Conservation (phyloP, 2,888 invertebrate genomes). For the Troilus luridus region DNA sequence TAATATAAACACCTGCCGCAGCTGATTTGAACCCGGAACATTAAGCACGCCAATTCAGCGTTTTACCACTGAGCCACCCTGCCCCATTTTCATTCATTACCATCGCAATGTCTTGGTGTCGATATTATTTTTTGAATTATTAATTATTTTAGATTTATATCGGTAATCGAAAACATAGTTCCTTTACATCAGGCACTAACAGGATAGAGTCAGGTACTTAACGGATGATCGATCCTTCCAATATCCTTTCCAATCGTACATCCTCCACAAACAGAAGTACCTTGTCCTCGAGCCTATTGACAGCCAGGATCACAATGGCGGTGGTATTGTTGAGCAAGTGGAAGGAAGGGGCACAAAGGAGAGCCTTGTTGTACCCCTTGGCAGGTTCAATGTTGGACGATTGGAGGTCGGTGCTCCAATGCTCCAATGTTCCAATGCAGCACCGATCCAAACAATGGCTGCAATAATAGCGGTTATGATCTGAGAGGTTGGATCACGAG, state of each 20-base stretch:
- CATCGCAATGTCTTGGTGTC: too few species aligned
- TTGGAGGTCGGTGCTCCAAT: slow-evolving; percentile 1
- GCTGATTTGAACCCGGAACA: too few species aligned
- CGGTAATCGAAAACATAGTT: not conserved
- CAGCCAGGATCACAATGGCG: not conserved
- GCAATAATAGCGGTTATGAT: not conserved
- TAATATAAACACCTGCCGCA: too few species aligned
- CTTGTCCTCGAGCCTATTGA: slow-evolving; percentile 40
- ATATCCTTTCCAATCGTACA: slow-evolving; percentile 15
- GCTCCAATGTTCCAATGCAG: slow-evolving; percentile 23
- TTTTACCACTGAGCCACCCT: too few species aligned
- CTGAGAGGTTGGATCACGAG: not conserved
- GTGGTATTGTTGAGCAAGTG: not conserved
- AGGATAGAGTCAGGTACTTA: not conserved
- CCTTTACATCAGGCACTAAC: not conserved
- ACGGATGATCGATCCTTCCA: not conserved
- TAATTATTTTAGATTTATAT: too few species aligned
- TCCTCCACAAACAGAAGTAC: not conserved
- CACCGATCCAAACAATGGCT: slow-evolving; percentile 33
- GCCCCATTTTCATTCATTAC: too few species aligned
- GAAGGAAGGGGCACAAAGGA: slow-evolving; percentile 10
- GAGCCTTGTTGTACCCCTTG: not conserved
- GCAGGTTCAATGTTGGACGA: slow-evolving; percentile 34
- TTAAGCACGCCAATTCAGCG: too few species aligned
- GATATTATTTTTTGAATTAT: too few species aligned